Evolutionary conservation across 1,140 invertebrate species (phyloP), one percentile per base, ranked within the genome.

Genomic region (Leptinotarsa undecemlineata): DNA sequence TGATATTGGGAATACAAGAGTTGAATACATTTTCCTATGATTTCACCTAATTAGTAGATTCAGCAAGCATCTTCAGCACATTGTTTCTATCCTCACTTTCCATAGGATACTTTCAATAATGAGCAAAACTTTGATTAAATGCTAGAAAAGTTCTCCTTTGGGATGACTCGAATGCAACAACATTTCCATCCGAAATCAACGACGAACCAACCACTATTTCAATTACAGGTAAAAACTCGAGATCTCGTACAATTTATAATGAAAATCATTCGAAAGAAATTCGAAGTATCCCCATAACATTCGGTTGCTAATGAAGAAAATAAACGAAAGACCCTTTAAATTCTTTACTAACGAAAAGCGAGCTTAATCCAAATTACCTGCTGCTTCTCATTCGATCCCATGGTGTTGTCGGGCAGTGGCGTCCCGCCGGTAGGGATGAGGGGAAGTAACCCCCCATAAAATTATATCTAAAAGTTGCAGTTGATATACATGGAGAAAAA

Each of bases 321-420:
- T 75, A 75, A 75, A 75, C 74, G 74, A 75, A 66, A 68, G 66
- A 72, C 74, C 74, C 74, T 75, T 75, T 75, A 75, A 75, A 75
- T 75, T 75, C 74, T 75, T 71, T 62, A 72, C 61, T 72, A 72
- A 75, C 69, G 70, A 71, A 72, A 75, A 75, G 74, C 62, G 69
- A 64, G 48, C 74, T 66, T 75, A 75, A 75, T 75, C 74, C 74
- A 64, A 72, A 75, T 75, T 75, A 75, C 74, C 74, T 75, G 74
- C 67, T 68, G 67, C 11, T 68, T 68, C 67, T 33, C 20, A 15
- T 68, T 26, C 51, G 51, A 57, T 57, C 51, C n/a, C 51, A 57
- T 57, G 51, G 51, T 4, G 51, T 57, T 14, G 51, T 14, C 2
- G 1, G 8, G 33, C 51, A 57, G 4, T n/a, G 51, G 51, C n/a